Evolutionary conservation across 2,113 vertebrate genomes (phyloP), one percentile per base, ranked within the genome.

Genomic region (Paedocypris sp.): DNA sequence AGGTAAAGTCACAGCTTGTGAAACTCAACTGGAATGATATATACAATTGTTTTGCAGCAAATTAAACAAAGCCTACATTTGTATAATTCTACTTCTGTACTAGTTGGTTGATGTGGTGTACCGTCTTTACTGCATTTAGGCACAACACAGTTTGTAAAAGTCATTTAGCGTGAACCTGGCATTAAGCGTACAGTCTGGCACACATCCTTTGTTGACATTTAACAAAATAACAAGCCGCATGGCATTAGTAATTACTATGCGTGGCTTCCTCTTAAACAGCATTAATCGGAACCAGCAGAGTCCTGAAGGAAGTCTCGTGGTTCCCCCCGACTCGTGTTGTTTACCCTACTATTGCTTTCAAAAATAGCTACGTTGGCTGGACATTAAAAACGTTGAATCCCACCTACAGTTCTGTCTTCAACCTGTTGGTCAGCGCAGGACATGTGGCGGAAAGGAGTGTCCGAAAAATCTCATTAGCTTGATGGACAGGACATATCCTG

Each of bases 391-490:
- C 28, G 31, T 23, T 53, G 41, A 60, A 45, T n/a, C n/a, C 52
- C 25, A 22, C 11, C 33, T 26, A 64, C 64, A 67, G 67, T 67
- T 67, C 64, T 50, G 64, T 56, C 38, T 60, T 56, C 54, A 64
- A 67, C 58, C 58, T 65, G 31, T 62, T 62, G 66, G 54, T 32
- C 29, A 45, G 49, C 26, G 26, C 16, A 50, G 50, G 59, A 12
- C 61, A 64, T 49, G 19, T 45, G 29, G 20, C 38, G 13, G 52
- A 53, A 42, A 23, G 51, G 33, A 26, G 33, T 20, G 33, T 42
- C 36, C 35, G 64, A 67, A 57, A 66, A 59, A 62, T 49, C 74
- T 73, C 66, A 76, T 76, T 76, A 69, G 59, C 29, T 53, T 69
- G 74, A 76, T 42, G 63, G 68, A 69, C 68, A 69, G 68, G 51